Base-by-base conservation (phyloP, 2,888 invertebrate species). In the Falcaria lacertinaria region DNA sequence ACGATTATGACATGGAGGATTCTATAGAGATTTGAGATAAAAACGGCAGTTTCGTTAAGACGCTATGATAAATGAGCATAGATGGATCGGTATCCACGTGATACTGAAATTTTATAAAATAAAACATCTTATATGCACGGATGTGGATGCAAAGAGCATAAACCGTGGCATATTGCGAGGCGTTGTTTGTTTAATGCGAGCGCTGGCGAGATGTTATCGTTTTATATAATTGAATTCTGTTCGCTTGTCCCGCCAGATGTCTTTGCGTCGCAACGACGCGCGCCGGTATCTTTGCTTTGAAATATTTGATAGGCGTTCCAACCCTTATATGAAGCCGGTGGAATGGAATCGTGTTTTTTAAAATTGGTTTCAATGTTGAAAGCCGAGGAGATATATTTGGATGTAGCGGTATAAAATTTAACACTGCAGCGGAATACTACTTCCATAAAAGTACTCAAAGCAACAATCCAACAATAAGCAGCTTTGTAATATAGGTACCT, bases 231-330 rank as follows among this genome's bases (percentile, higher is more conserved):
- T 79, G 70, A 74, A 78, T 76, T 74, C 65, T 70, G 66, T 60
- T 64, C 72, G 67, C 72, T 67, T 78, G 78, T 75, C 64, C 59
- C 57, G 56, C 70, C 75, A 77, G 74, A 69, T 75, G 75, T 71
- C 69, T 69, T 63, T 62, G 22, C 22, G 50, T 50, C 58, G 56
- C 64, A 64, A 64, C 57, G 53, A 25, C 58, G 56, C 64, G 54
- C 69, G 60, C 62, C 54, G 49, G 64, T 65, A 65, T 67, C 60
- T 75, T 79, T 83, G 80, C 82, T 81, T 75, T 78, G 73, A 80
- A 76, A 80, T 79, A 80, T 49, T 48, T 43, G 39, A 22, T 42
- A 46, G 42, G 46, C 44, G 41, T 34, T 44, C 44, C 41, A 42
- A 28, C 41, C 41, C 34, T 15, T 45, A 48, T 51, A 47, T 42